Evolutionary conservation across 1,140 invertebrate genomes (phyloP), one percentile per base, ranked within the genome.

Genomic region (Drosophila sp.): DNA sequence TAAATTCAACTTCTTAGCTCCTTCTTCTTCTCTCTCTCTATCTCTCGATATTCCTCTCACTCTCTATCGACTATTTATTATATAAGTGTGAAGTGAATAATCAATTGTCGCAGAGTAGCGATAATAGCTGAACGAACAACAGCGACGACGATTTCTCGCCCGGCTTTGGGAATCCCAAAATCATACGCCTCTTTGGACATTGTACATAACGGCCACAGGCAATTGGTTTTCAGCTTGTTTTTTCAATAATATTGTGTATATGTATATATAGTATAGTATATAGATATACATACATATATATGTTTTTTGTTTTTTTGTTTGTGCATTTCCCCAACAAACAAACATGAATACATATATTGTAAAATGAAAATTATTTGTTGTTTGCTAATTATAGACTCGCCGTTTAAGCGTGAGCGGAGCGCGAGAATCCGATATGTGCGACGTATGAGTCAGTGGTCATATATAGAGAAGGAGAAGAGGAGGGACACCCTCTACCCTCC

Each of bases 1-100:
- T 40, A 47, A n/a, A 33, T 30, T 6, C 32, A 33, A 17, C 32
- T 58, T 32, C 7, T 11, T 44, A 7, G 33, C 57, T 60, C 56
- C 10, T 32, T 44, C 35, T 57, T 1, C 17, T 25, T 7, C 57
- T 60, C 17, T 60, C 17, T 32, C 25, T 57, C 1, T 58, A 17
- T 70, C 17, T 66, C 30, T 65, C 35, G 40, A 11, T 61, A 23
- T 60, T 27, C 27, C 30, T 72, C 30, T 58, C 44, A 27, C 44
- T 50, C 44, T 27, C 44, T 50, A 27, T 50, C 23, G 44, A 27
- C 23, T 57, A 32, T 38, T 58, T 58, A 58, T 33, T 58, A 58
- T 35, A 35, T 32, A 65, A 64, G 67, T 81, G 62, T 70, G 40
- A 55, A 86, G 85, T 83, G 76, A 86, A 86, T 87, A 86, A 86